A percentile compares a stretch with the other conserved stretches of the same genome.
Conservation (phyloP, 1,140 invertebrate genomes). For the Saccostrea glomerata region DNA sequence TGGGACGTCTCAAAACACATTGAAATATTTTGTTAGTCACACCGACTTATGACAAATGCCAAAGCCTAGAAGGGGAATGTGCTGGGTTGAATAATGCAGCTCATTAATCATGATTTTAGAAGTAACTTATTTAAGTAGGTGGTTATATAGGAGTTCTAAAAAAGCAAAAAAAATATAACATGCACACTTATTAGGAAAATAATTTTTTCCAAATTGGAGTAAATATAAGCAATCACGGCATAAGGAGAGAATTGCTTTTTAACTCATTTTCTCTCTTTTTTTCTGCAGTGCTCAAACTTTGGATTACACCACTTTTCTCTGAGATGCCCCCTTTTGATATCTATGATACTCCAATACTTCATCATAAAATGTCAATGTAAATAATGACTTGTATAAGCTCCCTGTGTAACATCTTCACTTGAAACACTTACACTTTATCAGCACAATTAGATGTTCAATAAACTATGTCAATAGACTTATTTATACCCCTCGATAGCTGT, state of each 20-base stretch:
- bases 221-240: too few relatives aligned
- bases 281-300: too few relatives aligned
- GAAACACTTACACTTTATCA: conserved; percentile 12
- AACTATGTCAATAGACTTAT: conserved; percentile 13
- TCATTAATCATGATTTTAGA: not conserved
- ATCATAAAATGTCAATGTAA: not conserved
- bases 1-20: conserved; percentile 11
- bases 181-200: too few relatives aligned
- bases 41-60: not conserved
- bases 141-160: too few relatives aligned
- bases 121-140: not conserved
- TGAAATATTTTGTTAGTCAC: not conserved
- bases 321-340: not conserved
- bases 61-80: not conserved
- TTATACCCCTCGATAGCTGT: not conserved
- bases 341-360: not conserved
- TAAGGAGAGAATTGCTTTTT: too few relatives aligned
- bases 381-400: not conserved
- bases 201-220: too few relatives aligned
- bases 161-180: too few relatives aligned
- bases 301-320: not conserved
- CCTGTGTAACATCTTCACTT: not conserved
- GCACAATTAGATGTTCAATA: conserved; percentile 21
- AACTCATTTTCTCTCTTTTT: too few relatives aligned
- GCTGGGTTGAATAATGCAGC: not conserved